Conservation (phyloP, 2,113 vertebrate genomes). For the Gnathonemus longibarbis region DNA sequence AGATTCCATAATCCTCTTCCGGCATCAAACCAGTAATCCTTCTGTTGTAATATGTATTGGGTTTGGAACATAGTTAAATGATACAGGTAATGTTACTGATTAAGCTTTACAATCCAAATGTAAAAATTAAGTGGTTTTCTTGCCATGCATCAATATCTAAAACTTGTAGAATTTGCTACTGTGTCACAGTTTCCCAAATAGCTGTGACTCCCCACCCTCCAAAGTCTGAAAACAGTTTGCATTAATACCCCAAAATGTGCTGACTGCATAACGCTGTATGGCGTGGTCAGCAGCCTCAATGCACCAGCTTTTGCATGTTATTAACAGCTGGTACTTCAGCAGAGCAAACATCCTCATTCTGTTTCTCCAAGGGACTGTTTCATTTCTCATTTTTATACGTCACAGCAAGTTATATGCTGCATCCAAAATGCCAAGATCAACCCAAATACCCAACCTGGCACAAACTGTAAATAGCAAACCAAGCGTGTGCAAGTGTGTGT, state of each 20-base stretch:
- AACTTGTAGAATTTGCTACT: background rate
- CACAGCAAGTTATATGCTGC: background rate
- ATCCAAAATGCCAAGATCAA: background rate
- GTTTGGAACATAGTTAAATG: background rate
- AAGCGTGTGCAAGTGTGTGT: conserved; percentile 61
- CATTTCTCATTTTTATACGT: background rate
- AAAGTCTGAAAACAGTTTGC: background rate
- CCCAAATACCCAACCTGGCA: background rate
- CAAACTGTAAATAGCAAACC: background rate
- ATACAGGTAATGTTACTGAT: background rate
- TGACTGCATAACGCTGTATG: background rate
- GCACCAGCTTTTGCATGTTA: background rate
- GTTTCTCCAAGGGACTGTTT: background rate
- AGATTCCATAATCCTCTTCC: background rate
- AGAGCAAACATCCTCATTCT: background rate
- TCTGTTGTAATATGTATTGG: background rate
- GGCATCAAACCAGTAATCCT: background rate
- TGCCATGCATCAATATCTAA: background rate
- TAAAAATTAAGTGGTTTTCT: background rate
- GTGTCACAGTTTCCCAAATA: background rate
- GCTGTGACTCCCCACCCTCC: background rate
- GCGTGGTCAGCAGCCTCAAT: background rate
- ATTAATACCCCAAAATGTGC: background rate
- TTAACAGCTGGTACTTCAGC: background rate
- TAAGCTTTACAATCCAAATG: background rate